phyloP scores from a whole-genome alignment of 2,113 vertebrate genomes.

The Hippocampus abdominalis region DNA sequence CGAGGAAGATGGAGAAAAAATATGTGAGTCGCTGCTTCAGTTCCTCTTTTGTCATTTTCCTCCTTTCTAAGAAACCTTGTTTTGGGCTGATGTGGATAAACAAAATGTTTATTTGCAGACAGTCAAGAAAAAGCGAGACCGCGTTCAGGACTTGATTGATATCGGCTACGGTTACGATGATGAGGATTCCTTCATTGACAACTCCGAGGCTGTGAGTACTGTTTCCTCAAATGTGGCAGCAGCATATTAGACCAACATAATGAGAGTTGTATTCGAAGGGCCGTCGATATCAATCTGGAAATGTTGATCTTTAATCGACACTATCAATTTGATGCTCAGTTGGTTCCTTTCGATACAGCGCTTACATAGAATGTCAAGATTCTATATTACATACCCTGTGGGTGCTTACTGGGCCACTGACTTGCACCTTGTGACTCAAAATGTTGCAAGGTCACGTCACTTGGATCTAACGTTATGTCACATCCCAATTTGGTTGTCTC shows the following conservation, averaged over 20 bases:
- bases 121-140: constrained; percentile 80
- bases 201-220: constrained; percentile 90
- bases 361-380: not conserved
- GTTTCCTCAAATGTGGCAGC: not conserved
- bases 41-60: not conserved
- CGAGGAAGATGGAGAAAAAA: constrained; percentile 85
- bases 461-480: no score
- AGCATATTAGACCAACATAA: not conserved
- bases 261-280: not conserved
- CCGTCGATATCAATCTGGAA: no score
- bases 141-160: constrained; percentile 90
- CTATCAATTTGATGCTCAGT: not conserved
- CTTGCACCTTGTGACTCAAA: no score
- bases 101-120: constrained; percentile 58
- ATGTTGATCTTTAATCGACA: no score
- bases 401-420: no score
- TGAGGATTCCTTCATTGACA: constrained; percentile 95
- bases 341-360: not conserved
- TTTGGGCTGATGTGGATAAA: not conserved
- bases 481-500: not conserved
- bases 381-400: no score
- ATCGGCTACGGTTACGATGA: constrained; percentile 95
- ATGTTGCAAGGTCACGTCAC: no score
- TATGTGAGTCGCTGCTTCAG: constrained; percentile 73
- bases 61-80: not conserved